phyloP scores from a whole-genome alignment of 2,888 invertebrate species.

The Eueremaeus valkanovi region DNA sequence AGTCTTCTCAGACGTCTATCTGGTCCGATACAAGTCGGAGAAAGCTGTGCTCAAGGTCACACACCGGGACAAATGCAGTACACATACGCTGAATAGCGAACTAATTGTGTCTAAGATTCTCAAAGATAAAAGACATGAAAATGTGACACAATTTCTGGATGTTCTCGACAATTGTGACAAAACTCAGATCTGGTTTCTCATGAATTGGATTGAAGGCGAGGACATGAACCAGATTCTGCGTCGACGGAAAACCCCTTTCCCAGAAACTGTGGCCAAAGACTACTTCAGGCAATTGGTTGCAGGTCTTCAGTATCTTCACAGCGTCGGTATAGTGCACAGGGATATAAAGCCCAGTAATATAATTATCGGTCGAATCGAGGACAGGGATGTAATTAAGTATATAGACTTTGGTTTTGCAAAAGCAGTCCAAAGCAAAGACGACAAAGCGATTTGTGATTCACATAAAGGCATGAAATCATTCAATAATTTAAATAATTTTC shows the following conservation, averaged over 20 bases:
- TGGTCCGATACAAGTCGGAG: neutral
- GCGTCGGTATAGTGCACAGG: constrained; percentile 92
- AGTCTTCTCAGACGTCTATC: constrained; percentile 1
- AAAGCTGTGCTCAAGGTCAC: neutral
- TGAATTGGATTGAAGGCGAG: constrained; percentile 9
- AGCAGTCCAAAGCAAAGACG: neutral
- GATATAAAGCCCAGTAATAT: constrained; percentile 98
- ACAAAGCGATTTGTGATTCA: neutral
- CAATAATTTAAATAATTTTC: no score
- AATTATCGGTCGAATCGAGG: constrained; percentile 63
- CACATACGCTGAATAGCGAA: neutral
- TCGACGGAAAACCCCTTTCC: neutral
- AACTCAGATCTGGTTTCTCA: neutral
- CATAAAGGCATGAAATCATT: constrained; percentile 22
- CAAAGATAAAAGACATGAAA: neutral
- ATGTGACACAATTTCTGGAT: neutral
- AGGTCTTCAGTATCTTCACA: constrained; percentile 90
- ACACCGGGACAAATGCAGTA: neutral
- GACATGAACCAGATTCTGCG: neutral
- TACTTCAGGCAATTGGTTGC: constrained; percentile 89
- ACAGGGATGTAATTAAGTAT: neutral
- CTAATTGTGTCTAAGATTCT: neutral
- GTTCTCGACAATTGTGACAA: neutral
- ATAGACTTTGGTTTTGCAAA: constrained; percentile 31
- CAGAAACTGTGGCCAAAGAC: neutral